Percentiles rank a stretch among this genome's conserved stretches.
Conservation (phyloP, 2,888 invertebrate species). For the Lymantria dispar region DNA sequence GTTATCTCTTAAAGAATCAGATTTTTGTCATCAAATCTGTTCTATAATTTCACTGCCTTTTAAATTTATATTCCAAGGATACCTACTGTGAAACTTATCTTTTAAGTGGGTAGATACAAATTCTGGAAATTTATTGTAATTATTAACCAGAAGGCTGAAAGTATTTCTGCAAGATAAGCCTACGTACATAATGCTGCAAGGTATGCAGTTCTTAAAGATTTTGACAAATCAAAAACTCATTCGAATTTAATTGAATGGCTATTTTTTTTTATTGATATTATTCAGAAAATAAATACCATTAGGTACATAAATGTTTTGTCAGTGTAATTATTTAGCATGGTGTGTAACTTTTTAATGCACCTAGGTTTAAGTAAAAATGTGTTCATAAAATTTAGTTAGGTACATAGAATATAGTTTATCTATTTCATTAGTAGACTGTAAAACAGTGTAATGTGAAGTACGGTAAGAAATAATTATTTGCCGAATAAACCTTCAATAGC, state of each 20-base stretch:
- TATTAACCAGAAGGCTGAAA: background rate
- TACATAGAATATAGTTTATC: constrained; percentile 68
- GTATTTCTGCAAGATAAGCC: background rate
- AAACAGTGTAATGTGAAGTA: constrained; percentile 66
- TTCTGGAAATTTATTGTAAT: background rate
- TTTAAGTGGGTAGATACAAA: background rate
- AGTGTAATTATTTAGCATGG: constrained; percentile 56
- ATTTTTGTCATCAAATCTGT: background rate
- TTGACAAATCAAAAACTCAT: background rate
- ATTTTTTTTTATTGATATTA: constrained; percentile 28
- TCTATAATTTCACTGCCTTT: background rate
- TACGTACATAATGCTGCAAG: background rate
- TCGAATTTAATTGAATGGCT: background rate
- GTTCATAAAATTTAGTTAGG: constrained; percentile 80
- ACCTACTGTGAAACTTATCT: background rate
- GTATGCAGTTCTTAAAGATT: background rate
- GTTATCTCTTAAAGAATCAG: background rate
- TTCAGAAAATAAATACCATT: constrained; percentile 35
- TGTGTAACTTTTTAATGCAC: constrained; percentile 65
- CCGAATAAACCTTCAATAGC: constrained; percentile 34
- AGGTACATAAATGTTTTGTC: constrained; percentile 41
- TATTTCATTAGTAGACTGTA: constrained; percentile 66
- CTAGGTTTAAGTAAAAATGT: constrained; percentile 77
- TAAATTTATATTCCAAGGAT: background rate
- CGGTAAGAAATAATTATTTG: constrained; percentile 32